Evolutionary conservation across 2,888 invertebrate genomes (phyloP).

Genomic region (Ophioninae sp.): DNA sequence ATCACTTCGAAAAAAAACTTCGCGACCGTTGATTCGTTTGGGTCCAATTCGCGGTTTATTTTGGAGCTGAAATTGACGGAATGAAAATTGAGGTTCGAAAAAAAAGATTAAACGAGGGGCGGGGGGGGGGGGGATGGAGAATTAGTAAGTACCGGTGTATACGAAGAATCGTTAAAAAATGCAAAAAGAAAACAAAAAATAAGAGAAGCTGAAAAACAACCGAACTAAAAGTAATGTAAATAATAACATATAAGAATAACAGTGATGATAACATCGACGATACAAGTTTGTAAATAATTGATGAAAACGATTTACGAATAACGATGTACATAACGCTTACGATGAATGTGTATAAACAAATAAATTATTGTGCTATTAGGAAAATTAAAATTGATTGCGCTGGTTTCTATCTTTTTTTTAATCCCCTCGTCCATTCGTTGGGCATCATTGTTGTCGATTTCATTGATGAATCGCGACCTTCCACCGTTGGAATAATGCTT

Average conservation of each 20-base stretch:
- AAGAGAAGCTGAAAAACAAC: conserved; percentile 33
- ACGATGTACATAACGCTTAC: conserved; percentile 78
- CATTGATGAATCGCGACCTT: no score
- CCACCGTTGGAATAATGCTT: background rate
- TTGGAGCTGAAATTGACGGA: background rate
- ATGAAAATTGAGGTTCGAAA: background rate
- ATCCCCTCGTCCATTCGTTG: background rate
- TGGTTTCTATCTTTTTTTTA: background rate
- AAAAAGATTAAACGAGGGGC: conserved; percentile 10
- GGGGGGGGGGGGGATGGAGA: conserved; percentile 4
- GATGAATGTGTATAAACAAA: conserved; percentile 77
- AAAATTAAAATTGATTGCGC: conserved; percentile 39
- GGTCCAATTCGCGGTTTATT: conserved; percentile 11
- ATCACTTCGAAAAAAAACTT: conserved; percentile 36
- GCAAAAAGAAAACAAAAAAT: conserved; percentile 20
- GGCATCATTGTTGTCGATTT: background rate
- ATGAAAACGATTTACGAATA: conserved; percentile 64
- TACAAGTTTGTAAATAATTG: conserved; percentile 64
- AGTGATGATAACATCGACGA: conserved; percentile 37
- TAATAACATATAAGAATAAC: conserved; percentile 39
- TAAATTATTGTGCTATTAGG: conserved; percentile 76
- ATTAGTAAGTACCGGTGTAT: conserved; percentile 22
- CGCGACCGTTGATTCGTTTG: conserved; percentile 61
- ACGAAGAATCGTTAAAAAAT: conserved; percentile 37
- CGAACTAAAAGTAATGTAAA: conserved; percentile 61